phyloP scores from a whole-genome alignment of 2,888 invertebrate species.

The Rapana venosa region DNA sequence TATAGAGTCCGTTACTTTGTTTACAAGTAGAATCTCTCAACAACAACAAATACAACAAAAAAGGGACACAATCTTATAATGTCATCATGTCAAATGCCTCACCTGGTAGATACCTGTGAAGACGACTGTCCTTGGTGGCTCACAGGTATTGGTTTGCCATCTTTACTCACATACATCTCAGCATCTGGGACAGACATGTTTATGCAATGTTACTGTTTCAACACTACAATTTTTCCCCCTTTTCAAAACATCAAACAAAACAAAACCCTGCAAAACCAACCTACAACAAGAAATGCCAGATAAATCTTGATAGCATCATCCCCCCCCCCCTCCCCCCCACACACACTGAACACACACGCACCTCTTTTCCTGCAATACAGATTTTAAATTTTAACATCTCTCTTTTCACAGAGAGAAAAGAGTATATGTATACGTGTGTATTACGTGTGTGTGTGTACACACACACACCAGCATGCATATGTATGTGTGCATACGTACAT shows the following conservation, averaged over 20 bases:
- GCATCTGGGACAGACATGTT: slow-evolving; percentile 15
- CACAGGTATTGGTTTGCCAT: background rate
- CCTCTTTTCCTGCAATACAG: background rate
- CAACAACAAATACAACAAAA: too few relatives aligned
- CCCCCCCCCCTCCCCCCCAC: background rate
- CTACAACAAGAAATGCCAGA: too few relatives aligned
- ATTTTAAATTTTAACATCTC: too few relatives aligned
- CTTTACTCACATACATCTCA: slow-evolving; percentile 11
- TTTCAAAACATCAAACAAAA: background rate
- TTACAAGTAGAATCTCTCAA: too few relatives aligned
- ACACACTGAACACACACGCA: background rate
- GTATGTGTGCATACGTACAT: background rate
- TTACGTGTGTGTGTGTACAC: too few relatives aligned
- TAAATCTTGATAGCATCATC: too few relatives aligned
- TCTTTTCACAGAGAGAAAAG: too few relatives aligned
- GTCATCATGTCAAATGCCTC: background rate
- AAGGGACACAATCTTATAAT: too few relatives aligned
- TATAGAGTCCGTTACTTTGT: too few relatives aligned
- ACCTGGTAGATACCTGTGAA: background rate
- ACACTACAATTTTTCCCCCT: background rate
- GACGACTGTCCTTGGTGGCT: slow-evolving; percentile 6
- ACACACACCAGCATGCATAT: background rate
- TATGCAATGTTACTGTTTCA: background rate
- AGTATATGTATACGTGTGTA: too few relatives aligned
- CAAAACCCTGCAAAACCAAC: too few relatives aligned